A percentile compares a stretch with the other conserved stretches of the same genome.
Evolutionary conservation across 1,140 invertebrate genomes (phyloP).

Genomic region (Dendroctonus valens): DNA sequence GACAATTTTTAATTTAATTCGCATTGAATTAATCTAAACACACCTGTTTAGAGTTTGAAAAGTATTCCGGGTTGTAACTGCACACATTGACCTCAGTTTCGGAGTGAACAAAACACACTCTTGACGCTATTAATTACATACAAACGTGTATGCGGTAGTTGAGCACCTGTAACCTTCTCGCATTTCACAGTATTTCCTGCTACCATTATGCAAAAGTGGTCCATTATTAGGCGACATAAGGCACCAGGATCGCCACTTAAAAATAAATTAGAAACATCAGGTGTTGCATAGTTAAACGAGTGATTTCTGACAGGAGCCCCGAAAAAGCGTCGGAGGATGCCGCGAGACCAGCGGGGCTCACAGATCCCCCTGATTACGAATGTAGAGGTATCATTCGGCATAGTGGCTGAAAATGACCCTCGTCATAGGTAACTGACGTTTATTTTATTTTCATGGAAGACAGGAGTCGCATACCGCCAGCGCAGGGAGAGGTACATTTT

Average conservation of each 20-base stretch:
- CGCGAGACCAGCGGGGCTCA: conserved; percentile 24
- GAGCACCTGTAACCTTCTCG: no score
- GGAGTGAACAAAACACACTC: no score
- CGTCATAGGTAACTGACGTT: conserved; percentile 33
- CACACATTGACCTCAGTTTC: no score
- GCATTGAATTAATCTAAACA: no score
- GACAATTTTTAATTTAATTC: no score
- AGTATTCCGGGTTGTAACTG: no score
- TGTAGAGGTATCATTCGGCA: conserved; percentile 27
- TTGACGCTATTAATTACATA: no score
- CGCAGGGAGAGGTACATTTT: conserved; percentile 21
- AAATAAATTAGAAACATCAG: conserved; percentile 6
- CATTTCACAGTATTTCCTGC: no score
- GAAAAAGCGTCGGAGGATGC: conserved; percentile 14
- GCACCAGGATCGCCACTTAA: not conserved
- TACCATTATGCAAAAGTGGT: no score
- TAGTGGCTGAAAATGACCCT: conserved; percentile 29
- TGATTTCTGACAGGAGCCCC: conserved; percentile 12
- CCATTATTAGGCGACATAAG: no score
- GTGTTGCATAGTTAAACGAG: conserved; percentile 11
- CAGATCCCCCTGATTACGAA: conserved; percentile 26
- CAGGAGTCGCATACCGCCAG: conserved; percentile 27
- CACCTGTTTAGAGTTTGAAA: no score
- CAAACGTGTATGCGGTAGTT: no score
- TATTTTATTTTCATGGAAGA: conserved; percentile 35